Base-by-base conservation (phyloP, 2,113 vertebrate species). In the Oenanthe oenanthe region DNA sequence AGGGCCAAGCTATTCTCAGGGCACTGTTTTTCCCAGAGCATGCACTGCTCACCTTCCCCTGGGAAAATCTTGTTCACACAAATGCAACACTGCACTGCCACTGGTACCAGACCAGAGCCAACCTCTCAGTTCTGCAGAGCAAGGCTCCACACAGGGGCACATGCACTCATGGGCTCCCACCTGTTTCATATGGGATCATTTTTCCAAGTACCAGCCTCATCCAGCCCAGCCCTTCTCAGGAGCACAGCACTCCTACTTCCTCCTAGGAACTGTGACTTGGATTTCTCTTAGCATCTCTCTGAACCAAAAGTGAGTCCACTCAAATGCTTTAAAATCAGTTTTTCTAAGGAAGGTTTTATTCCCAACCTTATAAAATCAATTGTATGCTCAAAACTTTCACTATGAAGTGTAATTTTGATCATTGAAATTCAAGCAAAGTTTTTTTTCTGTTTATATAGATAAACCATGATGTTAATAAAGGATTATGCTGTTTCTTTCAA, bases 391-490 rank as follows among this genome's bases (percentile, higher is more conserved):
- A 38, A 94, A 87, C 36, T 80, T 75, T n/a, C n/a, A 78, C 42
- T 68, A 78, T 45, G 22, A 92, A 95, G 32, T 57, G 26, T 32
- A 70, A 78, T 72, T 71, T 56, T 76, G 38, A 78, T 43, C 17
- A 83, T 57, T 77, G 61, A 79, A 56, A 94, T 74, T 76, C 84
- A 84, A 89, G 78, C 6, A 1, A 85, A 48, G 38, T 5, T 73
- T 6, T 72, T 73, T 6, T 72, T 63, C 60, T 74, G 17, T 83
- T 92, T 74, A 78, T 24, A 17, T 13, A 60, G 25, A 67, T 67
- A 91, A 89, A 89, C 12, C 25, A 53, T 4, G 11, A 82, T 22
- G 31, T 61, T 94, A 72, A 78, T 90, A 87, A 96, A 84, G 88
- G 62, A 93, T 53, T 76, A 84, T 36, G 76, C 62, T 92, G 42